A percentile compares a stretch with the other conserved stretches of the same genome.
These are phyloP conservation scores for Ganaspis sp. DNA, from an alignment of 1,140 invertebrate genomes.

Conservation along the genomic window DNA sequence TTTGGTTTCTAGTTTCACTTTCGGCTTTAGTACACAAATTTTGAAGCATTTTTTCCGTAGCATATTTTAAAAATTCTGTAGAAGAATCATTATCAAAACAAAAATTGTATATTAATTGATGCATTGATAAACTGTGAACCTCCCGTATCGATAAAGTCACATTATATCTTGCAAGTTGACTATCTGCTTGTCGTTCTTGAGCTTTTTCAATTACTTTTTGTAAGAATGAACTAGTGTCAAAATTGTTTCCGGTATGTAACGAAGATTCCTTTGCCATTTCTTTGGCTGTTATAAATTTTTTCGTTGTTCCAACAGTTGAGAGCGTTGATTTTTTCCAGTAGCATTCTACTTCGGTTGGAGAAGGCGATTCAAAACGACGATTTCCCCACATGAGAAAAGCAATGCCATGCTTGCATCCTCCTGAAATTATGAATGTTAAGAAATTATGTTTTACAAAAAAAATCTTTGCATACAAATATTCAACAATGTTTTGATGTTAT, in stretches of 20 bases:
- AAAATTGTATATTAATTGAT: conserved; percentile 37
- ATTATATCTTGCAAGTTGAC: conserved; percentile 40
- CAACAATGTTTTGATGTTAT: too few relatives aligned
- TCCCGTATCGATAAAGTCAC: conserved; percentile 13
- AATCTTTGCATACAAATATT: too few relatives aligned
- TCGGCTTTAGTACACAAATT: conserved; percentile 46
- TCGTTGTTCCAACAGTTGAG: conserved; percentile 40
- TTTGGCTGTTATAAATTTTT: conserved; percentile 50
- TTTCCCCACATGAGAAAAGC: conserved; percentile 57
- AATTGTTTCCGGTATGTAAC: too few relatives aligned
- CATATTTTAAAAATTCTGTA: conserved; percentile 45
- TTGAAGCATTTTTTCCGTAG: conserved; percentile 37
- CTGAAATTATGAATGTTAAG: conserved; percentile 35
- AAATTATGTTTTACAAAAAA: too few relatives aligned
- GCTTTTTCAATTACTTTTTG: conserved; percentile 39
- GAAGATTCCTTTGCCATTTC: conserved; percentile 27
- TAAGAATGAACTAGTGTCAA: conserved; percentile 43
- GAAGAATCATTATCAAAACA: not conserved
- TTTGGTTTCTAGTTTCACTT: conserved; percentile 51
- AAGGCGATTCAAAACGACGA: conserved; percentile 57
- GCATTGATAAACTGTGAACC: conserved; percentile 33
- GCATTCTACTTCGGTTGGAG: conserved; percentile 53
- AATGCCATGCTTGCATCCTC: conserved; percentile 56
- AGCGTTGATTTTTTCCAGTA: conserved; percentile 65
- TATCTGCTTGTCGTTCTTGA: conserved; percentile 38